Evolutionary conservation across 2,888 invertebrate genomes (phyloP).

Genomic region (Calameuta idolon): DNA sequence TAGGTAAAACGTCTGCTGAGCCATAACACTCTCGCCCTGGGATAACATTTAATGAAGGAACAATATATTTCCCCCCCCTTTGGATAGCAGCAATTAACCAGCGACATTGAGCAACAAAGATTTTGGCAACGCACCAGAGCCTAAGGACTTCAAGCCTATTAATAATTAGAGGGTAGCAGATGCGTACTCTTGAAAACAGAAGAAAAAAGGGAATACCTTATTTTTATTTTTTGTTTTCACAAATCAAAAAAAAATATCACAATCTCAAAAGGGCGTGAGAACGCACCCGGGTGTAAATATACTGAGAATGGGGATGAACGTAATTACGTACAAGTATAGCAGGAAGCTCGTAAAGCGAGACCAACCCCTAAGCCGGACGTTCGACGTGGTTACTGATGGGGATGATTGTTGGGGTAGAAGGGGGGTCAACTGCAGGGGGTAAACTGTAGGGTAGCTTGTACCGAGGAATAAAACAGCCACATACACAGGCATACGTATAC

Average conservation of each 20-base stretch:
- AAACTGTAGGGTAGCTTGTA: neutral
- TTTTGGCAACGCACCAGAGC: neutral
- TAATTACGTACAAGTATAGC: neutral
- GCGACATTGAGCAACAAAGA: neutral
- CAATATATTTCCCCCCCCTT: neutral
- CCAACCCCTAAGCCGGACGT: neutral
- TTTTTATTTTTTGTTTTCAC: no score
- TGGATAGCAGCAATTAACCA: neutral
- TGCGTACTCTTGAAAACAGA: neutral
- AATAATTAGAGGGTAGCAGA: neutral
- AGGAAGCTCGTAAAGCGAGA: neutral
- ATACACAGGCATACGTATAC: neutral
- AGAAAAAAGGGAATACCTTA: no score
- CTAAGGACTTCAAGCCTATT: neutral
- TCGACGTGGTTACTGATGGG: neutral
- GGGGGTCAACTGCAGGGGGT: neutral
- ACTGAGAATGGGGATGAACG: neutral
- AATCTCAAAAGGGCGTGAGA: neutral
- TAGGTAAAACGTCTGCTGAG: neutral
- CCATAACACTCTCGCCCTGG: neutral
- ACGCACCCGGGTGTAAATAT: neutral
- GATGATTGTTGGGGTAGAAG: neutral
- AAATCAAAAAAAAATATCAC: no score
- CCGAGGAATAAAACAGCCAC: neutral
- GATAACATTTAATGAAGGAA: neutral